Evolutionary conservation across 1,140 invertebrate species (phyloP).

Genomic region (Penaeus chinensis): DNA sequence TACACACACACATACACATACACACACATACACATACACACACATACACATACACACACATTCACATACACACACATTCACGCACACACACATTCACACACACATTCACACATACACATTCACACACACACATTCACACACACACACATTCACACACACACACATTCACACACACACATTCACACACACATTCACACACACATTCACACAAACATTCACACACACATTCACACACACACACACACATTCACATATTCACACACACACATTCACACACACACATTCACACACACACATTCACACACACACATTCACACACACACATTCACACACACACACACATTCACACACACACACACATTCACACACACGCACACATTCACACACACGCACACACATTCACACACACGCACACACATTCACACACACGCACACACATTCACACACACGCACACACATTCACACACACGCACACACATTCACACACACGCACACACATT

Average conservation of each 20-base stretch:
- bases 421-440: not conserved
- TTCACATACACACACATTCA: not conserved
- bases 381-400: not conserved
- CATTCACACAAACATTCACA: too few species aligned
- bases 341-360: not conserved
- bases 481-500: too few species aligned
- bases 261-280: not conserved
- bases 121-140: too few species aligned
- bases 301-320: not conserved
- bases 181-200: too few species aligned
- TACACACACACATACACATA: not conserved
- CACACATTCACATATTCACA: not conserved
- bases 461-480: too few species aligned
- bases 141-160: too few species aligned
- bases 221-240: too few species aligned
- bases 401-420: not conserved
- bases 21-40: not conserved
- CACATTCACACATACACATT: too few species aligned
- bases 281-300: not conserved
- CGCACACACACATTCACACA: too few species aligned
- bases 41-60: not conserved
- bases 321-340: not conserved
- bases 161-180: not conserved
- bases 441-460: too few species aligned
- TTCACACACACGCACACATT: not conserved